These are phyloP conservation scores for Magallana angulata DNA, from an alignment of 1,140 invertebrate species.

Conservation along the genomic window DNA sequence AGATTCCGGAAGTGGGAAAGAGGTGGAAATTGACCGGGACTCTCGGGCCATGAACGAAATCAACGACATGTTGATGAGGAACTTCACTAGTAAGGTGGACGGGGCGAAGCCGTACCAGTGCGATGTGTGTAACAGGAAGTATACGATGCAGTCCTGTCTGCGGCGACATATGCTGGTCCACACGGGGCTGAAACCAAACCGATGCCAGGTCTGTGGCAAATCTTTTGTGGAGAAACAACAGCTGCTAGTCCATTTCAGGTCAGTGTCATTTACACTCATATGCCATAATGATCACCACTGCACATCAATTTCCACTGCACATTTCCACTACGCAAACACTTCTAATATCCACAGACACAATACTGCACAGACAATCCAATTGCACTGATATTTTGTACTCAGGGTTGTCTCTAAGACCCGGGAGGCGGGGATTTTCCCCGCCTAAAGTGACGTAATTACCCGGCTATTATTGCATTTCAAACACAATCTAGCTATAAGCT, in stretches of 20 bases:
- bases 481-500: too few relatives aligned
- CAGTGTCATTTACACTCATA: neutral
- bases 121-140: constrained; percentile 27
- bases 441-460: too few relatives aligned
- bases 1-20: constrained; percentile 6
- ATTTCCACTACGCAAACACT: too few relatives aligned
- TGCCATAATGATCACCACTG: too few relatives aligned
- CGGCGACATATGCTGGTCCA: constrained; percentile 40
- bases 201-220: constrained; percentile 69
- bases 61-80: constrained; percentile 42
- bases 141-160: constrained; percentile 36
- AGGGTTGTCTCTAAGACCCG: too few relatives aligned
- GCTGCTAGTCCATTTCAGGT: constrained; percentile 61
- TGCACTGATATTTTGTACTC: too few relatives aligned
- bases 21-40: neutral
- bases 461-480: too few relatives aligned
- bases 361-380: too few relatives aligned
- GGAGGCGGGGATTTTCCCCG: too few relatives aligned
- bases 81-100: constrained; percentile 35
- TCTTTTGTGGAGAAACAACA: constrained; percentile 69
- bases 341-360: too few relatives aligned
- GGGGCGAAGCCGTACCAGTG: constrained; percentile 40
- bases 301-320: too few relatives aligned
- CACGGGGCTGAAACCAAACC: constrained; percentile 43
- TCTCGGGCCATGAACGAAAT: constrained; percentile 34